Evolutionary conservation across 2,888 invertebrate species (phyloP).

Genomic region (Hirtodrosophila duncani): DNA sequence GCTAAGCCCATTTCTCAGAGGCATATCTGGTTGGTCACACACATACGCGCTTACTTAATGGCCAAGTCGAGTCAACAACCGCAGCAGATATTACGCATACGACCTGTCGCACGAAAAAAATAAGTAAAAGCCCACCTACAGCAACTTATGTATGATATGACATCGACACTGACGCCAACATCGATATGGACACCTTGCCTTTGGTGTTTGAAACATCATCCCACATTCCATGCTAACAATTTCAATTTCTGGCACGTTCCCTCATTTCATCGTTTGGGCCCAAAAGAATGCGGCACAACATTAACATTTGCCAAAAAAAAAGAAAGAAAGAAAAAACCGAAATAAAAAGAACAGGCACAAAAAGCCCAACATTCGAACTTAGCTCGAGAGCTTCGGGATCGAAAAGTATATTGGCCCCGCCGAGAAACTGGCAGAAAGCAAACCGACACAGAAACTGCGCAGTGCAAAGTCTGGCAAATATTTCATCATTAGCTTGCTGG

Average conservation of each 20-base stretch:
- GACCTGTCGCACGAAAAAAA: too few relatives aligned
- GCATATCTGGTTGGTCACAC: too few relatives aligned
- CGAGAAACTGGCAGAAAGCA: slow-evolving; percentile 2
- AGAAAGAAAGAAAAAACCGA: not conserved
- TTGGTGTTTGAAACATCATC: slow-evolving; percentile 20
- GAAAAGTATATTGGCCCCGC: slow-evolving; percentile 43
- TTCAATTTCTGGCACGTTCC: slow-evolving; percentile 54
- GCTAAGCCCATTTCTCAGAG: too few relatives aligned
- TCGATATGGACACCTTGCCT: slow-evolving; percentile 45
- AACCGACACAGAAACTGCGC: slow-evolving; percentile 49
- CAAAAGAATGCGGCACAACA: slow-evolving; percentile 43
- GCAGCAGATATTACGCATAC: slow-evolving; percentile 51
- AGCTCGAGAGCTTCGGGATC: slow-evolving; percentile 35
- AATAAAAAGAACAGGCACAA: not conserved
- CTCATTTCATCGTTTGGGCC: not conserved
- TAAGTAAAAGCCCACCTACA: too few relatives aligned
- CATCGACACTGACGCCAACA: too few relatives aligned
- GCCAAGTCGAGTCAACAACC: slow-evolving; percentile 53
- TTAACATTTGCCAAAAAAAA: slow-evolving; percentile 3
- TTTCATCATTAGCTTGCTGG: slow-evolving; percentile 65
- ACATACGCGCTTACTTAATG: slow-evolving; percentile 39
- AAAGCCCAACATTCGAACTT: slow-evolving; percentile 14
- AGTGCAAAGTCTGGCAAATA: slow-evolving; percentile 57
- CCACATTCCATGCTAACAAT: slow-evolving; percentile 31
- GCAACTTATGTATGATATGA: too few relatives aligned